Evolutionary conservation across 2,888 invertebrate species (phyloP).

Genomic region (Noctua fimbriata): DNA sequence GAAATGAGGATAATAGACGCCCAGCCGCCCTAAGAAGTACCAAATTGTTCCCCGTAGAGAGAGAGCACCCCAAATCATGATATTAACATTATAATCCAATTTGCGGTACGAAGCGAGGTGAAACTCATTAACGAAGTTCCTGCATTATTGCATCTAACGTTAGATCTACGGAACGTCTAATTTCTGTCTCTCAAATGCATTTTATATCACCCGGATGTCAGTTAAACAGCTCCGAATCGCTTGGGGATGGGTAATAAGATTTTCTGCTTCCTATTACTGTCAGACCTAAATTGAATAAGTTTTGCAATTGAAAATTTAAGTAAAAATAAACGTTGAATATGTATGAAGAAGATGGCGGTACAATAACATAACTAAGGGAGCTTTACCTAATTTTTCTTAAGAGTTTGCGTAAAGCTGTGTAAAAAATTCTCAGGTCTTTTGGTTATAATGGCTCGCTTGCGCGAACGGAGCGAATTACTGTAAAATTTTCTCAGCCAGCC

Average conservation of each 20-base stretch:
- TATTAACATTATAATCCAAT: slow-evolving; percentile 90
- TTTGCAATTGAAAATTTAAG: slow-evolving; percentile 63
- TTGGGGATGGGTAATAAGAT: slow-evolving; percentile 79
- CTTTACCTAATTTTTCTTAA: slow-evolving; percentile 46
- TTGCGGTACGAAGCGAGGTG: slow-evolving; percentile 84
- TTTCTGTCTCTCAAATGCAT: slow-evolving; percentile 80
- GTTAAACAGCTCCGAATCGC: slow-evolving; percentile 73
- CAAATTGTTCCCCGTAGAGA: slow-evolving; percentile 83
- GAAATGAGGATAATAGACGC: slow-evolving; percentile 89
- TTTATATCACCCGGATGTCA: slow-evolving; percentile 77
- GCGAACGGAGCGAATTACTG: slow-evolving; percentile 45
- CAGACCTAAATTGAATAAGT: slow-evolving; percentile 80
- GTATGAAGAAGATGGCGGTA: slow-evolving; percentile 47
- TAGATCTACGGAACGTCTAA: slow-evolving; percentile 73
- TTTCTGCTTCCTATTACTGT: slow-evolving; percentile 80
- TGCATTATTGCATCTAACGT: slow-evolving; percentile 87
- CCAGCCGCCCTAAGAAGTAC: slow-evolving; percentile 82
- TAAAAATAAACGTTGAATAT: slow-evolving; percentile 60
- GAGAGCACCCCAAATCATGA: slow-evolving; percentile 81
- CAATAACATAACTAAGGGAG: slow-evolving; percentile 52
- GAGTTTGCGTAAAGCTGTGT: slow-evolving; percentile 30
- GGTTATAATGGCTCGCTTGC: slow-evolving; percentile 49
- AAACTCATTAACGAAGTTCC: slow-evolving; percentile 87
- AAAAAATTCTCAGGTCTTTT: slow-evolving; percentile 54
- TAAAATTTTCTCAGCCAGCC: slow-evolving; percentile 50